Base-by-base conservation (phyloP, 92 coral and sea anemone genomes). In the Phenganax subtilis region DNA sequence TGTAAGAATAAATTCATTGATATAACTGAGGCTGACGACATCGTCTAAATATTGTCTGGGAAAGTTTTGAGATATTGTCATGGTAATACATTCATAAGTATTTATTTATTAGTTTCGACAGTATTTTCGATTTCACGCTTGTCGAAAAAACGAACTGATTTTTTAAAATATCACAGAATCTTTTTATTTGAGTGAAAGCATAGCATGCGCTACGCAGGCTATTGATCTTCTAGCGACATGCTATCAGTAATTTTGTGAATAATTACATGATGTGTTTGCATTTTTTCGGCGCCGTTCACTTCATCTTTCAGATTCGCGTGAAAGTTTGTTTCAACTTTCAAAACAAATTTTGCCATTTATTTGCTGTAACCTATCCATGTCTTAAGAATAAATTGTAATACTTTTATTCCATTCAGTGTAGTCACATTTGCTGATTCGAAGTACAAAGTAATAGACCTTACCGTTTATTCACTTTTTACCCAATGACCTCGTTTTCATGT, bases 31-130 rank as follows among this genome's bases (percentile, higher is more conserved):
- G 73, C 83, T 63, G 83, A 79, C 65, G 74, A 64, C 74, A 63
- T 79, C 73, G 47, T 64, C 74, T 68, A 68, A 68, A 68, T 68
- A 68, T 68, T 68, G 73, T 68, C 73, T 68, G 52, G 73, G 72
- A 66, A 68, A 68, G n/a, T 28, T 20, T 30, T 68, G 30, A 37
- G 2, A 68, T 28, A 68, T 37, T 68, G 73, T 68, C 73, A 68
- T 68, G 73, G 73, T 8, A 68, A 68, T 52, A 68, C 11, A 4
- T 68, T 7, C 12, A 30, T 68, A 68, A 30, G 0, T 5, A 68
- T 30, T 61, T 61, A 61, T 61, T 61, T 61, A 61, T 61, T 61
- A 61, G 67, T 68, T 68, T 66, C 72, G 47, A 25, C 31, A 66
- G 67, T 4, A 61, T 61, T 61, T 61, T 61, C 25, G 47, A 37